Base-by-base conservation (phyloP, 2,888 invertebrate species). In the Panorpa germanica region DNA sequence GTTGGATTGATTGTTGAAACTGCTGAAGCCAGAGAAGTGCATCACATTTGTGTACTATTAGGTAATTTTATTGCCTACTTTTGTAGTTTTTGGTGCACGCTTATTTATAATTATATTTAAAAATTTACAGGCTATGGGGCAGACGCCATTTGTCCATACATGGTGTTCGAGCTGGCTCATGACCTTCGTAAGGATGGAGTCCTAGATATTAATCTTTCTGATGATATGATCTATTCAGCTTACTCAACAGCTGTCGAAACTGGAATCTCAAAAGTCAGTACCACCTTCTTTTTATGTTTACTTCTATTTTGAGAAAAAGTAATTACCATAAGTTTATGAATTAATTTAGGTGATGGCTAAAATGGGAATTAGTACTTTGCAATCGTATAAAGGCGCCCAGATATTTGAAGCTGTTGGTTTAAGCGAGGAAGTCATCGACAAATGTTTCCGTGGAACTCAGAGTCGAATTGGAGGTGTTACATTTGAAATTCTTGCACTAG, bases 401-500 rank as follows among this genome's bases (percentile, higher is more conserved):
- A 98, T 98, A 43, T 98, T 98, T 49, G 98, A 98, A 55, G 95
- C 95, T 1, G 93, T 98, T 7, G 98, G 98, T 1, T 55, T 98
- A 26, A 76, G 81, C 21, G 70, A 78, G 35, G 93, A 96, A 45
- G 82, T 98, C 1, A 70, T 98, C 35, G 81, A 91, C 34, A 82
- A 82, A 45, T 95, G 96, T 53, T 98, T 98, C 60, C 81, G 65
- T 55, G 65, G 69, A 37, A 70, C 70, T 0, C 70, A 70, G 28
- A 71, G 71, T 9, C 62, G 73, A 37, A 65, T 75, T 39, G 72
- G 95, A 37, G 98, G 98, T n/a, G 78, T 85, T 0, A 82, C 71
- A 28, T 77, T 98, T 43, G 81, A 85, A 40, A 70, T 85, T 27
- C 48, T 98, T 13, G 88, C 88, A 0, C 66, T 68, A 37, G 96